Percentiles rank a stretch among this genome's conserved stretches.
Evolutionary conservation across 2,888 invertebrate species (phyloP).

Genomic region (Drosophila kanekoi): DNA sequence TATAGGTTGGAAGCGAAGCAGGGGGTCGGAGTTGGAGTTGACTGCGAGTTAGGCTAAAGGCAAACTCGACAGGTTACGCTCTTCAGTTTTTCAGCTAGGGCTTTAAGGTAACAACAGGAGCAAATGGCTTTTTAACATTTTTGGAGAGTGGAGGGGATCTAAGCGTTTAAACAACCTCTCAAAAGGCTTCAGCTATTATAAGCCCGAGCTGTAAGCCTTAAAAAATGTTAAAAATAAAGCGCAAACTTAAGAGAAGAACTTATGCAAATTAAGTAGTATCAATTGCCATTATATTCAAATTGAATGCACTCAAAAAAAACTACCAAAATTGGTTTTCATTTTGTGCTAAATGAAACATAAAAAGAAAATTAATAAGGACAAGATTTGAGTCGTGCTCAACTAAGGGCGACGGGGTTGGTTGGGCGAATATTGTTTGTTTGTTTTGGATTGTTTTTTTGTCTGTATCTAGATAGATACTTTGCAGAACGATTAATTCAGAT

Average conservation of each 20-base stretch:
- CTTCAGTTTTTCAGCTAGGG: constrained; percentile 37
- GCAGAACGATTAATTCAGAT: constrained; percentile 12
- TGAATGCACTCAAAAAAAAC: no score
- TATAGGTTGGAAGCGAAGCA: neutral
- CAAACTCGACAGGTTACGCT: constrained; percentile 40
- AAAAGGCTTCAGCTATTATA: neutral
- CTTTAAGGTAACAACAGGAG: constrained; percentile 44
- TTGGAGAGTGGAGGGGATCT: neutral
- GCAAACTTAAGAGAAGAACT: neutral
- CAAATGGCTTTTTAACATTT: constrained; percentile 35
- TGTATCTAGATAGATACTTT: constrained; percentile 1
- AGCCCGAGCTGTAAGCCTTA: neutral
- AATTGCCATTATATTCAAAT: neutral
- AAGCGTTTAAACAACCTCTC: constrained; percentile 20
- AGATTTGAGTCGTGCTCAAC: no score
- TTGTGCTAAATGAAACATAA: no score
- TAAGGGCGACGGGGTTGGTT: no score
- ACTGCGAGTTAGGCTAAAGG: constrained; percentile 6
- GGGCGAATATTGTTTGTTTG: no score
- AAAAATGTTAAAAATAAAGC: constrained; percentile 6
- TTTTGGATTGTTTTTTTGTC: neutral
- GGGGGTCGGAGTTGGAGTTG: no score
- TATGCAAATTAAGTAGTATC: constrained; percentile 1
- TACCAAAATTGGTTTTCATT: no score
- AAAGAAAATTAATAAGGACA: no score